These are phyloP conservation scores for Nothoprocta perdicaria DNA, from an alignment of 2,113 vertebrate species.

Conservation along the genomic window DNA sequence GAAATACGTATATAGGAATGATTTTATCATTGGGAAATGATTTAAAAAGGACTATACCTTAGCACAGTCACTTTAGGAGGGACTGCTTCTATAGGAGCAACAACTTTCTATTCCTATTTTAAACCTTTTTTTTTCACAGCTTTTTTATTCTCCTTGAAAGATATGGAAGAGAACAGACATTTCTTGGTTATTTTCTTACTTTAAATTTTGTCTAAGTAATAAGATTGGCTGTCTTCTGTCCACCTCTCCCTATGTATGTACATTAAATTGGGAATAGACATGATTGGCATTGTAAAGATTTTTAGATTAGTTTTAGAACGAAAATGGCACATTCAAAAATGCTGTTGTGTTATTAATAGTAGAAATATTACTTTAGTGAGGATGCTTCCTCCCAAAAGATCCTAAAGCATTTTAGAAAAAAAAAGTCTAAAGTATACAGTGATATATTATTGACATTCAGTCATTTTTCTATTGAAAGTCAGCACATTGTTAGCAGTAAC, in stretches of 20 bases:
- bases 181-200: neutral
- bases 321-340: neutral
- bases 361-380: neutral
- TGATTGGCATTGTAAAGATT: neutral
- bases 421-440: neutral
- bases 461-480: neutral
- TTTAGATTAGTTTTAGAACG: neutral
- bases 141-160: neutral
- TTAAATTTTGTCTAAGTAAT: neutral
- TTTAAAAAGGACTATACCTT: neutral
- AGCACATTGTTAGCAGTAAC: neutral
- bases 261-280: neutral
- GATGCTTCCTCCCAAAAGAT: neutral
- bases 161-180: fast-evolving
- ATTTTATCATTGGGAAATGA: neutral
- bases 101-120: neutral
- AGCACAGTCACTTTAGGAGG: too few relatives aligned
- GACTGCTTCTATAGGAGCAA: neutral
- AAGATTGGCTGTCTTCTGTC: neutral
- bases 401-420: neutral
- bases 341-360: neutral
- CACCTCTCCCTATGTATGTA: neutral
- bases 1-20: neutral
- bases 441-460: neutral
- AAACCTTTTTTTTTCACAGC: neutral